phyloP scores from a whole-genome alignment of 2,113 vertebrate species.

The Mormyrus iriodes region DNA sequence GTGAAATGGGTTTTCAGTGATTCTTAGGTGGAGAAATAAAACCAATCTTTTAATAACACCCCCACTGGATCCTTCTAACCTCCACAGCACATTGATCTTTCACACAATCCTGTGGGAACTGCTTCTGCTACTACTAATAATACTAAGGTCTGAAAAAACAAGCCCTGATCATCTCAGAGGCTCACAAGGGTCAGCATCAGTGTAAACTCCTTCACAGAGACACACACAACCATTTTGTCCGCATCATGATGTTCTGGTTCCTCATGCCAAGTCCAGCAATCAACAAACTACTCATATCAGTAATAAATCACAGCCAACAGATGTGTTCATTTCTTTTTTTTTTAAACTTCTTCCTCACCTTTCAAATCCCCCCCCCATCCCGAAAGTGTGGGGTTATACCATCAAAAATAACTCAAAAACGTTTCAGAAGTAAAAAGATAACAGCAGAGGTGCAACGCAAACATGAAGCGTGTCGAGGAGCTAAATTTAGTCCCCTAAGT shows the following conservation, averaged over 20 bases:
- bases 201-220: neutral
- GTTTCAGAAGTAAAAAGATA: neutral
- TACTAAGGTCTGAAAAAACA: neutral
- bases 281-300: neutral
- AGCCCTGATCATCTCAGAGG: neutral
- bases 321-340: conserved; percentile 14
- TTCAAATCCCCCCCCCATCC: neutral
- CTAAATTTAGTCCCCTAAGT: conserved; percentile 40
- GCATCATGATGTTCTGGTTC: neutral
- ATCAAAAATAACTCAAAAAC: neutral
- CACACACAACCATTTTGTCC: neutral
- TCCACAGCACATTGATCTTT: neutral
- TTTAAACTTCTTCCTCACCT: neutral
- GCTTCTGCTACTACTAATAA: neutral
- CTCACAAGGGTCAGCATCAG: neutral
- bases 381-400: neutral
- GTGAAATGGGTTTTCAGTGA: neutral
- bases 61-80: neutral
- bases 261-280: neutral
- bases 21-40: neutral
- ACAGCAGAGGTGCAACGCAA: neutral
- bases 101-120: neutral
- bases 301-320: neutral
- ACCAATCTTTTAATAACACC: neutral
- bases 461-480: neutral